These are phyloP conservation scores for Aelia acuminata DNA, from an alignment of 2,888 invertebrate genomes.

Conservation along the genomic window DNA sequence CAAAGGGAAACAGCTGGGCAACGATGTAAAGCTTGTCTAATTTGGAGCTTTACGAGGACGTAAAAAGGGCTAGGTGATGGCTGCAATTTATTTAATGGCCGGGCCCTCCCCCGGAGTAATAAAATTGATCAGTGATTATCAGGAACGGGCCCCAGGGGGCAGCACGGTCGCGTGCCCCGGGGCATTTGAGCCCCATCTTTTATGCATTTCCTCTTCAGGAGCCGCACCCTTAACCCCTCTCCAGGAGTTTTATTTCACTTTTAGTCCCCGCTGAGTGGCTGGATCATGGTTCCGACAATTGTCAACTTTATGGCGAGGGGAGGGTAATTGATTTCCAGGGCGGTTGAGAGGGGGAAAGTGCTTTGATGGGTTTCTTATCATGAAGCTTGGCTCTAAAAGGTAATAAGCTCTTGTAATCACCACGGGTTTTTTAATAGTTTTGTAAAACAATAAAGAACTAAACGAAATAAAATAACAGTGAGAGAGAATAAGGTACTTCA, in stretches of 20 bases:
- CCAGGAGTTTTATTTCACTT: slow-evolving; percentile 22
- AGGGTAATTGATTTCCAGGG: not conserved
- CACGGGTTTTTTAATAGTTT: not conserved
- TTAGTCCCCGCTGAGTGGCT: not conserved
- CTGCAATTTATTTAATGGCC: not conserved
- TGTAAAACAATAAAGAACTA: too few species aligned
- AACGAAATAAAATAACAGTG: too few species aligned
- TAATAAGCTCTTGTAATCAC: not conserved
- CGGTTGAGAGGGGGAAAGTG: not conserved
- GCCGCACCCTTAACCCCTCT: not conserved
- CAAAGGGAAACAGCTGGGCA: not conserved
- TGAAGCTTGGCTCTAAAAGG: not conserved
- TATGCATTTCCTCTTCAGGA: slow-evolving; percentile 15
- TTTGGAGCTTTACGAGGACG: not conserved
- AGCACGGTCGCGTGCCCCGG: slow-evolving; percentile 11
- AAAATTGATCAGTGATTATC: slow-evolving; percentile 37
- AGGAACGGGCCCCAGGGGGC: not conserved
- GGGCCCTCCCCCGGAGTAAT: not conserved
- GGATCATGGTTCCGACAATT: not conserved
- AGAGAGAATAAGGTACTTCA: too few species aligned
- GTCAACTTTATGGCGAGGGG: not conserved
- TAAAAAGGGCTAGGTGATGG: not conserved
- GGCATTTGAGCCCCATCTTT: slow-evolving; percentile 41
- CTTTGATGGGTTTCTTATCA: not conserved
- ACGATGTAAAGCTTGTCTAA: not conserved